Evolutionary conservation across 2,113 vertebrate genomes (phyloP).

Genomic region (Chloropsis cyanopogon): DNA sequence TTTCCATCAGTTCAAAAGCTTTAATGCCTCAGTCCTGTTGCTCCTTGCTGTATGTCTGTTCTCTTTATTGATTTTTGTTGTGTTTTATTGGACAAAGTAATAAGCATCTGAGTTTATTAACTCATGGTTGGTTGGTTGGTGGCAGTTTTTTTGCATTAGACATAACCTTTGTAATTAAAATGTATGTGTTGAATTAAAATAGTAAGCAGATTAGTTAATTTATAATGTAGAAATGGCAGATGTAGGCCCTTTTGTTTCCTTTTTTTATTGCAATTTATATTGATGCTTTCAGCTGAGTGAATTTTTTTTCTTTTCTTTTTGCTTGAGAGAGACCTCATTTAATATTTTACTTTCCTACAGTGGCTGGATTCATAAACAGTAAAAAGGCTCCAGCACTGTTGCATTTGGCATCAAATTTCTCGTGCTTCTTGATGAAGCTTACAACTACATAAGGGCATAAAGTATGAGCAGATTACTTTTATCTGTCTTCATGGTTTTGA

Average conservation of each 20-base stretch:
- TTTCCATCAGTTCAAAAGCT: background rate
- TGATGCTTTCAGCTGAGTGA: background rate
- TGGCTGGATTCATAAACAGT: background rate
- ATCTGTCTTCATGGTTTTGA: background rate
- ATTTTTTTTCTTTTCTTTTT: background rate
- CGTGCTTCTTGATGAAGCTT: background rate
- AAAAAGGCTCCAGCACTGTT: background rate
- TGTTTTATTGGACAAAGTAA: background rate
- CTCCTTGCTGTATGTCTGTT: background rate
- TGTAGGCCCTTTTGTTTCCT: background rate
- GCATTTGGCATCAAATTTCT: background rate
- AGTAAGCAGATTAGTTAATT: background rate
- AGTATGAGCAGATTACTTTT: background rate
- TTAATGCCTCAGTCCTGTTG: background rate
- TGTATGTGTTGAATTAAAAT: background rate
- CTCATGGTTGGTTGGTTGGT: background rate
- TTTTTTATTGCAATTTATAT: background rate
- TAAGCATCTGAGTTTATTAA: background rate
- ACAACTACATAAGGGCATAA: background rate
- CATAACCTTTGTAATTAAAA: background rate
- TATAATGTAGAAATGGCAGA: background rate
- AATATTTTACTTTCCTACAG: background rate
- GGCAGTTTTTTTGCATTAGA: background rate
- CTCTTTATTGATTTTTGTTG: background rate
- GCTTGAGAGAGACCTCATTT: background rate